Evolutionary conservation across 2,113 vertebrate species (phyloP).

Genomic region (Melanotaenia duboulayi): DNA sequence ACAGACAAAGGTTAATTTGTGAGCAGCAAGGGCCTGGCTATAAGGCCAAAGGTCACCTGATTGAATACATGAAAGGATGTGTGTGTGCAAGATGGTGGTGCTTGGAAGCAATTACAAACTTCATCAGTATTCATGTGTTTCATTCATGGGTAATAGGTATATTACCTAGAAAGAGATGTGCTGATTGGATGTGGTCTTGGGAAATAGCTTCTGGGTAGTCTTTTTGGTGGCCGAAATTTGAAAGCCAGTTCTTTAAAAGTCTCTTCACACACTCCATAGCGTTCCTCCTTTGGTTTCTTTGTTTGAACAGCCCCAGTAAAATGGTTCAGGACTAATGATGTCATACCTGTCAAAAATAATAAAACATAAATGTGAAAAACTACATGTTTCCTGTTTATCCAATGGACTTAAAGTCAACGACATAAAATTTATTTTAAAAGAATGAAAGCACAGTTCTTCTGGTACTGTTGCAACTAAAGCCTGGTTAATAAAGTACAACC

Average conservation of each 20-base stretch:
- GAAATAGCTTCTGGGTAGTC: slow-evolving; percentile 48
- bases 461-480: too few species aligned
- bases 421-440: too few species aligned
- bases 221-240: slow-evolving; percentile 42
- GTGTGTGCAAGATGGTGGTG: slow-evolving; percentile 41
- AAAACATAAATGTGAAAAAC: background rate
- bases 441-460: too few species aligned
- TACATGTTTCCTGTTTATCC: background rate
- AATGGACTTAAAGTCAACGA: too few species aligned
- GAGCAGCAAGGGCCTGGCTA: slow-evolving; percentile 65
- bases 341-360: background rate
- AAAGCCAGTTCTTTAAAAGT: slow-evolving; percentile 34
- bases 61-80: slow-evolving; percentile 70
- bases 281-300: background rate
- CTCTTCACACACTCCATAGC: slow-evolving; percentile 9
- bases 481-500: too few species aligned
- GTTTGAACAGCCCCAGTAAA: background rate
- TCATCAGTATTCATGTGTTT: slow-evolving; percentile 79
- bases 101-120: slow-evolving; percentile 70
- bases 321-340: background rate
- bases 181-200: slow-evolving; percentile 65
- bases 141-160: slow-evolving; percentile 63
- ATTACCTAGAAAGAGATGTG: slow-evolving; percentile 62
- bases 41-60: slow-evolving; percentile 68
- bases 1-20: slow-evolving; percentile 80